Base-by-base conservation (phyloP, 2,113 vertebrate species). In the Arothron firmamentum region DNA sequence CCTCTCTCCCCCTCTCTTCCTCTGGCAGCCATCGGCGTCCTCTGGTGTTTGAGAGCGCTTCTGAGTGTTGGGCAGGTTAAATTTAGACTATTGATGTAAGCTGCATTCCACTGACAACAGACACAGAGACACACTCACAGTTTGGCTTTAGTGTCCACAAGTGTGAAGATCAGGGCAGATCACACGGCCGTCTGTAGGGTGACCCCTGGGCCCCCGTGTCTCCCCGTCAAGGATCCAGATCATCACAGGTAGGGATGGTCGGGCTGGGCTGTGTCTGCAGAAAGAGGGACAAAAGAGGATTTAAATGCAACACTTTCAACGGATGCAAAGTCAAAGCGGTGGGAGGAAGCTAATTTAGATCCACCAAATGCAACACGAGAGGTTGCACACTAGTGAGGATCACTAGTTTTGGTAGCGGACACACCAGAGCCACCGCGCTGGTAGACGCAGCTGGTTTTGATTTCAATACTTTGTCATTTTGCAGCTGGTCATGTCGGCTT, bases 71-170 rank as follows among this genome's bases (percentile, higher is more conserved):
- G 88, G 68, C 86, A 77, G 87, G 77, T 94, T 98, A 99, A 95
- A 96, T 94, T 94, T 99, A 98, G 94, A 87, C 82, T 78, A 87
- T 93, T 97, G 96, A 99, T 94, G 95, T 94, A 96, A 97, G 93
- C 92, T 89, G 91, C 92, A 94, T 96, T 94, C 94, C 94, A 92
- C 72, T 87, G 85, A 92, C 90, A 91, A 91, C 89, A 91, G 92
- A 92, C 89, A 93, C 90, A 89, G 90, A 90, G 84, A 89, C 93
- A 91, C 88, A 88, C 90, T 74, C 87, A 88, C 89, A 89, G 91
- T 93, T 91, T 90, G 89, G 88, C 88, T 93, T 90, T 86, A 75
- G 90, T 91, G 83, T 89, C 86, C 79, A 83, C 86, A 90, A 94
- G 92, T 92, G 93, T 94, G 93, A 92, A 90, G 91, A 93, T 88